Evolutionary conservation across 2,888 invertebrate species (phyloP), one percentile per base, ranked within the genome.

Genomic region (Cataglyphis rosenhaueri): DNA sequence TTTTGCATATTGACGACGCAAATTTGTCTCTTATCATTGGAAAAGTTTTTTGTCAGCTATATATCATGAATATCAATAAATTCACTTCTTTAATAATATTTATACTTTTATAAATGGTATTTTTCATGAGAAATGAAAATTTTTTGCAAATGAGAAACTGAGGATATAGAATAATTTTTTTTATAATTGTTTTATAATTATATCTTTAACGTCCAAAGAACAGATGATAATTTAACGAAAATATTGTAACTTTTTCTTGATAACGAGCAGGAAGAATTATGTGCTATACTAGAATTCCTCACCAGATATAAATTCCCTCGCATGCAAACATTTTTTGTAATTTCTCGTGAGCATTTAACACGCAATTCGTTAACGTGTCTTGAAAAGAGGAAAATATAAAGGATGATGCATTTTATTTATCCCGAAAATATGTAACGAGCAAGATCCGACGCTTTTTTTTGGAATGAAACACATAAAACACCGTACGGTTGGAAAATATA

Each of bases 371-470:
- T 64, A 61, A 29, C 15, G 59, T 52, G 32, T 64, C 78, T 75
- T 35, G 82, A 35, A 66, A 74, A 62, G 64, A 29, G 66, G 48
- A 66, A 59, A 32, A 66, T 59, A 71, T 84, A 79, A 84, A 84
- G 61, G 68, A 84, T 84, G 82, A 79, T 61, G 64, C 73, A 83
- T 81, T 82, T n/a, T 70, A 70, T 44, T 68, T 44, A 59, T 29
- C 12, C 38, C 44, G 44, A 64, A 84, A 78, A 83, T 84, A 84
- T 88, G 81, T 84, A 71, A 84, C 64, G 85, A 84, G 65, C 83
- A 84, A 75, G 81, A 73, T 62, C 25, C 48, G 64, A 57, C 61
- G 76, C 52, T 48, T 18, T 48, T 18, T 48, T 48, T 48, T 57
- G 55, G 62, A 81, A 84, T 68, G 48, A 84, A 88, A 82, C 29